Evolutionary conservation across 2,888 invertebrate genomes (phyloP), one percentile per base, ranked within the genome.

Genomic region (Hoplodrina ambigua): DNA sequence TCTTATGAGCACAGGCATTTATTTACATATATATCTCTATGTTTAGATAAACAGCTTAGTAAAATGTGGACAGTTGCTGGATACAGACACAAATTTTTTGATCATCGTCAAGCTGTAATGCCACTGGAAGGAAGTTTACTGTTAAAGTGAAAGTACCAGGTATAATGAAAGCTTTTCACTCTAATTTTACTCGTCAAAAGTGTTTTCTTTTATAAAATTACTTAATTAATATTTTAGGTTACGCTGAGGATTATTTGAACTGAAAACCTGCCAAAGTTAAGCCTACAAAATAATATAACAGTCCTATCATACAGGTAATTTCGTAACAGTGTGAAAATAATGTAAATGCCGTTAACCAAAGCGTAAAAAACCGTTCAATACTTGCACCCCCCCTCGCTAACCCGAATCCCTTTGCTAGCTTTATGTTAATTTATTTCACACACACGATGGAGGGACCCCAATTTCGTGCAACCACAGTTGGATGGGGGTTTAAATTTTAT

Each of bases 361-460:
- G 30, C 20, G 37, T 72, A 69, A 73, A 75, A 77, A 72, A 53
- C 37, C 77, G 63, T 69, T 77, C 73, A 69, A 73, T 76, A 72
- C 59, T 72, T 56, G 54, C 44, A 73, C 64, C 64, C 52, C 69
- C 64, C 57, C 50, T 37, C 46, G 49, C 54, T 59, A 53, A 52
- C 72, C 82, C 61, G 10, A 63, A 71, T 61, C 67, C 72, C 56
- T 61, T 52, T 61, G 49, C 54, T 55, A 60, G 44, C 37, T 68
- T 60, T 72, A 75, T 66, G 78, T 46, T 60, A 81, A 81, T 81
- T 66, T 81, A 78, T 78, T 66, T 62, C 41, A 56, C 55, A 52
- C 60, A 30, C 57, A 56, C 46, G 66, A 60, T 10, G n/a, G 41
- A 17, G 46, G 25, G 30, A 61, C 44, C 55, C 58, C 11, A 54